Conservation (phyloP, 2,888 invertebrate genomes). For the Bellardia bayeri region DNA sequence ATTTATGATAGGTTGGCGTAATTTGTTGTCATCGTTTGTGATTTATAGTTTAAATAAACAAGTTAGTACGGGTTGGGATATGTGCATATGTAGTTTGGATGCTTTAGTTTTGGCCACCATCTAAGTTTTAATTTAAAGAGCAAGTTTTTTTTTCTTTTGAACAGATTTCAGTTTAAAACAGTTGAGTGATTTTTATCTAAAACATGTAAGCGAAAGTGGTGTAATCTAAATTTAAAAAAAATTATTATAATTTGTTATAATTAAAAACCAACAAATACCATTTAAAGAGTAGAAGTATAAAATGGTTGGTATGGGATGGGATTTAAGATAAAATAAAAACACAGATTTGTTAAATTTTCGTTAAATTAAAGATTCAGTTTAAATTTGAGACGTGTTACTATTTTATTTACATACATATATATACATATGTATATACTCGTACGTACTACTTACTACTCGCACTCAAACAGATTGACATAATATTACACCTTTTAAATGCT, state of each 20-base stretch:
- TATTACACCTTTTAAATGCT: slow-evolving; percentile 17
- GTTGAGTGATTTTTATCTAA: slow-evolving; percentile 44
- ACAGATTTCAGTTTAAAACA: slow-evolving; percentile 11
- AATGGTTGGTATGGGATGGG: neutral
- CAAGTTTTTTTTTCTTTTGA: slow-evolving; percentile 44
- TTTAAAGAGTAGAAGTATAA: neutral
- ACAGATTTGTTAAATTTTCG: slow-evolving; percentile 4
- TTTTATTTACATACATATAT: neutral
- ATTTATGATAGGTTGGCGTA: slow-evolving; percentile 69
- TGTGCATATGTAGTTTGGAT: neutral
- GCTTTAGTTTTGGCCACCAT: slow-evolving; percentile 56
- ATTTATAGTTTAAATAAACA: slow-evolving; percentile 64
- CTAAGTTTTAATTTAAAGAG: slow-evolving; percentile 51
- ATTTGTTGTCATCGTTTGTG: slow-evolving; percentile 71
- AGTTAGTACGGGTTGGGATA: slow-evolving; percentile 27
- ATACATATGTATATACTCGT: neutral
- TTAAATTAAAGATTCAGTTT: slow-evolving; percentile 1
- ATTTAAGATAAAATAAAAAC: slow-evolving; percentile 27
- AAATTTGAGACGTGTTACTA: slow-evolving; percentile 8
- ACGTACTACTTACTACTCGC: neutral
- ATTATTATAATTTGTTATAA: slow-evolving; percentile 62
- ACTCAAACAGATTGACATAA: neutral
- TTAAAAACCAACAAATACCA: slow-evolving; percentile 44
- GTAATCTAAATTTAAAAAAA: slow-evolving; percentile 49
- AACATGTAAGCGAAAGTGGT: slow-evolving; percentile 68